Evolutionary conservation across 2,113 vertebrate species (phyloP), one percentile per base, ranked within the genome.

Genomic region (Tragulus kanchil): DNA sequence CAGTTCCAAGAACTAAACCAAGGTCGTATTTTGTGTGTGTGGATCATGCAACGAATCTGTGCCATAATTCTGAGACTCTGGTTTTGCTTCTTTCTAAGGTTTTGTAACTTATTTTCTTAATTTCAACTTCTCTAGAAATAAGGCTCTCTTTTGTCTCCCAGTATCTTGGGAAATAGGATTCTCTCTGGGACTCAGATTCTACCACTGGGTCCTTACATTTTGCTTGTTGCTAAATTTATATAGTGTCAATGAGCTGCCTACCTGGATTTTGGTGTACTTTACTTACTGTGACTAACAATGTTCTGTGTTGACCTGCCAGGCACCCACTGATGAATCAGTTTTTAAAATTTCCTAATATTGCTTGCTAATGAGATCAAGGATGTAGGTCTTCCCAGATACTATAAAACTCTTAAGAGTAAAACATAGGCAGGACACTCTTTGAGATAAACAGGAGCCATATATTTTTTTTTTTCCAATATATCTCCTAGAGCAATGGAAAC

Each of bases 61-160:
- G 83, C 50, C 64, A 52, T 8, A 61, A 15, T 0, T 67, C 3
- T n/a, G 9, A 28, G 21, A 69, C 54, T 42, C 19, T 67, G 42
- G 59, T 73, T 93, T 77, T 75, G 8, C 28, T 87, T 94, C 50
- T 42, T 94, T 45, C 26, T 26, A 50, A 28, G 42, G 12, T 87
- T 88, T 83, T 21, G 48, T 59, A 75, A 50, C 21, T 9, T 7
- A 77, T 92, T 94, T 92, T 84, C 77, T 36, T 83, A 83, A 86
- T 79, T 90, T 94, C 26, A 88, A 12, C 54, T 83, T 88, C 78
- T 92, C 26, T 84, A 56, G 42, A 94, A 84, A 67, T 23, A 82
- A 5, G 28, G 31, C 17, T 67, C 17, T 75, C 23, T 83, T 69
- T 69, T 84, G 25, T 87, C 48, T 16, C 9, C 6, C 28, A 17